Percentiles rank a stretch among this genome's conserved stretches.
Conservation (phyloP, 2,888 invertebrate species). For the Eustalomyia histrio region DNA sequence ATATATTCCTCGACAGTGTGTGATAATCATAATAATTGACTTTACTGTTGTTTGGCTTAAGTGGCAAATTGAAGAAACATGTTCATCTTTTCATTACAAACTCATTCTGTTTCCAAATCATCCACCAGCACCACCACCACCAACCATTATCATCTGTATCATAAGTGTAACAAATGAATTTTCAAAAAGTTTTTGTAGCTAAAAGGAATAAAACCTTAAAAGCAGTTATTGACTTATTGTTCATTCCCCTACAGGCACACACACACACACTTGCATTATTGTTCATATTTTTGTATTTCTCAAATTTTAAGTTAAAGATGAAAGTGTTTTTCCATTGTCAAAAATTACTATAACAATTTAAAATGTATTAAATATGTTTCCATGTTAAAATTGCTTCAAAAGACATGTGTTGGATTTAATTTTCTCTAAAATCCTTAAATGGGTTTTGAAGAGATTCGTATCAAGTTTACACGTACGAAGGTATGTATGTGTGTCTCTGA, state of each 20-base stretch:
- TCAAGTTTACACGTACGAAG: background rate
- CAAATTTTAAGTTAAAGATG: constrained; percentile 54
- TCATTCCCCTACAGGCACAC: constrained; percentile 10
- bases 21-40: constrained; percentile 75
- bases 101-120: background rate
- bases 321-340: constrained; percentile 57
- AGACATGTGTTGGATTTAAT: constrained; percentile 49
- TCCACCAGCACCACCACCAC: too few relatives aligned
- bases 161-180: constrained; percentile 38
- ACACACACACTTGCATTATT: constrained; percentile 3
- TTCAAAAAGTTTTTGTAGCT: constrained; percentile 66
- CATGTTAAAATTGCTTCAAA: constrained; percentile 27
- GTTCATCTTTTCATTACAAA: constrained; percentile 71
- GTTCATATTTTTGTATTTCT: constrained; percentile 29
- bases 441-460: constrained; percentile 43
- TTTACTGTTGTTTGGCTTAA: constrained; percentile 75
- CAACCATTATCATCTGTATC: background rate
- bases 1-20: constrained; percentile 63
- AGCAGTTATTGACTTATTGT: constrained; percentile 65
- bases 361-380: background rate
- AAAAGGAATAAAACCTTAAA: constrained; percentile 56
- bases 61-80: constrained; percentile 79
- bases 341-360: background rate
- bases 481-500: constrained; percentile 1
- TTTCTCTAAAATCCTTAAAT: constrained; percentile 41